Evolutionary conservation across 2,113 vertebrate genomes (phyloP).

Genomic region (Vanacampus margaritifer): DNA sequence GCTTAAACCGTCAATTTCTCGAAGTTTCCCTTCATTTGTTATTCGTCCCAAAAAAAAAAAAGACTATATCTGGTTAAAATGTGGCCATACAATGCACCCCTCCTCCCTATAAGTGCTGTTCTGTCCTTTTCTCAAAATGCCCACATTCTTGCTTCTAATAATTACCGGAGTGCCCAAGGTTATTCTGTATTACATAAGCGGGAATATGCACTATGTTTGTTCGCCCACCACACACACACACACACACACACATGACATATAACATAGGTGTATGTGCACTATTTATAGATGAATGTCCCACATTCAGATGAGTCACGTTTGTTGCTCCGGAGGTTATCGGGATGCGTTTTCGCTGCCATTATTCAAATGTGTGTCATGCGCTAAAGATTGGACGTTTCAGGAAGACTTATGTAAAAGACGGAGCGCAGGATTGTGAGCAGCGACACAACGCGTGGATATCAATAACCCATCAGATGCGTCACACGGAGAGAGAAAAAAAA

Average conservation of each 20-base stretch:
- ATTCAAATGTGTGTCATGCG: constrained; percentile 12
- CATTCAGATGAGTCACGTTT: constrained; percentile 62
- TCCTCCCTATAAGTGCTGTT: not conserved
- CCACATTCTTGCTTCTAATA: not conserved
- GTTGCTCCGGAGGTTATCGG: constrained; percentile 26
- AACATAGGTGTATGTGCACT: constrained; percentile 50
- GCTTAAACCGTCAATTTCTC: no score
- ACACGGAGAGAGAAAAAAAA: not conserved
- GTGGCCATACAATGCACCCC: no score
- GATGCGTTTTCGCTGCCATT: constrained; percentile 25
- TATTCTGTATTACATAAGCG: constrained; percentile 44
- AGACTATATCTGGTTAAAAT: no score
- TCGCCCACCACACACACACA: not conserved
- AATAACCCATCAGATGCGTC: constrained; percentile 3
- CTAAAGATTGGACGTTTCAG: constrained; percentile 12
- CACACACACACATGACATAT: not conserved
- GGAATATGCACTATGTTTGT: constrained; percentile 47
- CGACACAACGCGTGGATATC: not conserved
- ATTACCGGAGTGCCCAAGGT: constrained; percentile 22
- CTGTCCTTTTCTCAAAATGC: not conserved
- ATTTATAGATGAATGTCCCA: constrained; percentile 58
- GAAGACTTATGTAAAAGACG: not conserved
- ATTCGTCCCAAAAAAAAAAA: no score
- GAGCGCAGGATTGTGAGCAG: not conserved
- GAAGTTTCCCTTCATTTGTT: no score